phyloP scores from a whole-genome alignment of 1,140 invertebrate genomes.

The Goniozus legneri region DNA sequence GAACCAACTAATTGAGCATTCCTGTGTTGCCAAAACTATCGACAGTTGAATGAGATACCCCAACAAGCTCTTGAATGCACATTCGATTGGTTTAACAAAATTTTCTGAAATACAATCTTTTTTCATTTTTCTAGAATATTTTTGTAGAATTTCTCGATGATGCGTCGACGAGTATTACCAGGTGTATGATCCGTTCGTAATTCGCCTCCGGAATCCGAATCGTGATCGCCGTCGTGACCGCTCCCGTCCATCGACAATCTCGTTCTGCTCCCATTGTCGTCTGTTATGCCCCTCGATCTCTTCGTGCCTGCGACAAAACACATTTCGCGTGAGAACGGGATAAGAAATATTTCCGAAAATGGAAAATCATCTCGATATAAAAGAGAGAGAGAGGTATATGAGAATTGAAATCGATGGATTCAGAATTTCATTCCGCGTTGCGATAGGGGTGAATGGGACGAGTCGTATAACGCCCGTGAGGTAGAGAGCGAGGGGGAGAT shows the following conservation, averaged over 20 bases:
- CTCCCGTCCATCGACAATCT: conserved; percentile 50
- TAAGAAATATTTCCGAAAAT: conserved; percentile 1
- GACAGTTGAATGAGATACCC: too few species aligned
- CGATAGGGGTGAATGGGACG: conserved; percentile 1
- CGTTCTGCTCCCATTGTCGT: conserved; percentile 52
- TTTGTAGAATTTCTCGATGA: too few species aligned
- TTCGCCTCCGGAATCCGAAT: conserved; percentile 54
- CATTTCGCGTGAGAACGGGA: background rate
- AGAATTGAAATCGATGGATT: too few species aligned
- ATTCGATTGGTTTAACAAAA: too few species aligned
- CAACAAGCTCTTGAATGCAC: too few species aligned
- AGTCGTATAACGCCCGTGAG: too few species aligned
- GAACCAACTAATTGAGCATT: too few species aligned
- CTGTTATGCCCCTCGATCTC: conserved; percentile 21
- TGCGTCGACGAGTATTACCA: too few species aligned
- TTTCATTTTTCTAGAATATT: too few species aligned
- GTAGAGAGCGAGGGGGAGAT: background rate
- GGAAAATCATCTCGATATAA: background rate
- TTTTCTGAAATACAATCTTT: too few species aligned
- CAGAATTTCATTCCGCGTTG: background rate
- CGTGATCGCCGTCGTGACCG: conserved; percentile 53
- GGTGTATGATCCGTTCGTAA: conserved; percentile 23
- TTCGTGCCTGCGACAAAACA: conserved; percentile 49
- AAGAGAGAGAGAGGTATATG: too few species aligned
- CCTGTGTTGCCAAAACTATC: too few species aligned